Conservation (phyloP, 1,140 invertebrate genomes). For the Alviniconcha marisindica region DNA sequence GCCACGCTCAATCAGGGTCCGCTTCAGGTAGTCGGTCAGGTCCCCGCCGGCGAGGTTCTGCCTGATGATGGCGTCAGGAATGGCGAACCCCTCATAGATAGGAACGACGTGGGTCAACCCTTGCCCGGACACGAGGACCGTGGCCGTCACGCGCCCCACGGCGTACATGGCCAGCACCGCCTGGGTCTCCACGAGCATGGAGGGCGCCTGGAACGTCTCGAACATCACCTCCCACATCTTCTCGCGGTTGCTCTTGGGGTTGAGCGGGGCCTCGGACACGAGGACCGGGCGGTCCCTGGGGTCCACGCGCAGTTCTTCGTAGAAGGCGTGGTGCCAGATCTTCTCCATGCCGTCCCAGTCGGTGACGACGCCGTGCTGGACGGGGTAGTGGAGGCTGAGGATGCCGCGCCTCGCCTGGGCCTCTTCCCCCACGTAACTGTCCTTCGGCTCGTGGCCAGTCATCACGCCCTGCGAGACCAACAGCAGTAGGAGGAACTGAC, state of each 20-base stretch:
- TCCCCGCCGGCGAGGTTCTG: too few relatives aligned
- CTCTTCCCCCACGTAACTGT: constrained; percentile 96
- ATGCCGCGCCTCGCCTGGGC: constrained; percentile 92
- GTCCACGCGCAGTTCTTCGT: constrained; percentile 85
- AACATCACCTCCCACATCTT: constrained; percentile 77
- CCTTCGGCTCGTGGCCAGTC: constrained; percentile 98
- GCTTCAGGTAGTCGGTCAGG: too few relatives aligned
- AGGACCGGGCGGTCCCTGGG: constrained; percentile 72
- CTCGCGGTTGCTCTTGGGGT: constrained; percentile 64
- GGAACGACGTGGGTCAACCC: constrained; percentile 96
- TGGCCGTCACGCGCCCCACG: constrained; percentile 95
- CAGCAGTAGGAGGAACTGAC: too few relatives aligned
- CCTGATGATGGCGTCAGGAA: too few relatives aligned
- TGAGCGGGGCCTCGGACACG: constrained; percentile 69
- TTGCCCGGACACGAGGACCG: constrained; percentile 93
- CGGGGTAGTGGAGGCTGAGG: constrained; percentile 89
- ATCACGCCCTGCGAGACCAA: constrained; percentile 68
- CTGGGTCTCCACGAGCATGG: constrained; percentile 95
- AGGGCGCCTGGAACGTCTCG: constrained; percentile 88
- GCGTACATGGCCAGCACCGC: constrained; percentile 94
- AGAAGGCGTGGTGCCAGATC: constrained; percentile 87
- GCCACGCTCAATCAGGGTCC: too few relatives aligned
- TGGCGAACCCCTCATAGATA: constrained; percentile 84
- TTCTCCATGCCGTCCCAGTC: constrained; percentile 92
- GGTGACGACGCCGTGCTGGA: constrained; percentile 95